Evolutionary conservation across 1,140 invertebrate species (phyloP).

Genomic region (Sweltsa coloradensis): DNA sequence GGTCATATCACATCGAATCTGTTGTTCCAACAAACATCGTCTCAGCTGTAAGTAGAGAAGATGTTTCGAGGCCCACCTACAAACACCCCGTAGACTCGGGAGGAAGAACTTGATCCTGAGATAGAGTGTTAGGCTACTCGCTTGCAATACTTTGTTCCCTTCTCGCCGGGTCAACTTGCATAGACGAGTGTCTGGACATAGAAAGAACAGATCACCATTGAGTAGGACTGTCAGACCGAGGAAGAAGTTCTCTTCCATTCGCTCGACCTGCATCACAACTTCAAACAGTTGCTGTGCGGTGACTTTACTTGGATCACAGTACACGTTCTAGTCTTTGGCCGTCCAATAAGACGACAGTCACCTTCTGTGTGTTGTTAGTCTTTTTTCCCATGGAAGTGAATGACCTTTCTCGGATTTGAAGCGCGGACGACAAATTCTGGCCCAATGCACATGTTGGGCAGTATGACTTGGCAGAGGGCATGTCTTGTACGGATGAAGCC

Average conservation of each 20-base stretch:
- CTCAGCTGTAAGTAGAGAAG: conserved; percentile 67
- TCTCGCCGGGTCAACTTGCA: conserved; percentile 56
- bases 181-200: conserved; percentile 64
- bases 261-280: conserved; percentile 51
- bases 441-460: conserved; percentile 38
- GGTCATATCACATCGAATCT: conserved; percentile 53
- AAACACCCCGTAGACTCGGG: conserved; percentile 43
- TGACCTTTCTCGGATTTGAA: conserved; percentile 43
- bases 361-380: conserved; percentile 27
- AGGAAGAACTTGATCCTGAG: conserved; percentile 68
- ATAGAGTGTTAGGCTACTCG: conserved; percentile 50
- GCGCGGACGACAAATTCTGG: conserved; percentile 62
- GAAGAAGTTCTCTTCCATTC: conserved; percentile 62
- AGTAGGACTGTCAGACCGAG: conserved; percentile 59
- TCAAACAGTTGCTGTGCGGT: conserved; percentile 57
- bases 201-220: conserved; percentile 68
- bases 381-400: conserved; percentile 39
- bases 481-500: conserved; percentile 31
- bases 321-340: conserved; percentile 60
- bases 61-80: conserved; percentile 55
- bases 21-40: conserved; percentile 63
- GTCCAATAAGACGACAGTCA: conserved; percentile 60
- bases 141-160: conserved; percentile 39
- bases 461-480: conserved; percentile 27
- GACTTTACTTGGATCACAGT: conserved; percentile 55